Conservation (phyloP, 2,113 vertebrate genomes). For the Copsychus sechellarum region DNA sequence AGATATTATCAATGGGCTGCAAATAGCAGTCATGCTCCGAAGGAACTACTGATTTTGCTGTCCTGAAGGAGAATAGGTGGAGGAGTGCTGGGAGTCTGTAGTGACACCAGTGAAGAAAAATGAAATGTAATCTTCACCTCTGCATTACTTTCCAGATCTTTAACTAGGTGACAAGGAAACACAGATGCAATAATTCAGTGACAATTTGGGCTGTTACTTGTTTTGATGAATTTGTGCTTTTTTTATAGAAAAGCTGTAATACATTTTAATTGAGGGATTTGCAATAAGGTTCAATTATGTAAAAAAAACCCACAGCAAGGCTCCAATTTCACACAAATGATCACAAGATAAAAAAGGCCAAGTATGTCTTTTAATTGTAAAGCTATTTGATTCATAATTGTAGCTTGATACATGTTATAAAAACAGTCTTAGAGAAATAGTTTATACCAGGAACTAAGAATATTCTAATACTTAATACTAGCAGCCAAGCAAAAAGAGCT, state of each 20-base stretch:
- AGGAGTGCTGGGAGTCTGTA: background rate
- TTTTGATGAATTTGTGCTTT: constrained; percentile 13
- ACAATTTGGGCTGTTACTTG: background rate
- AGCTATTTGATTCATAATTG: constrained; percentile 22
- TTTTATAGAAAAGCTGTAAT: constrained; percentile 8
- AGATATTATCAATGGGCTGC: background rate
- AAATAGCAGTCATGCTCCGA: background rate
- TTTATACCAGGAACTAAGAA: background rate
- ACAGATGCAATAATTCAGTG: background rate
- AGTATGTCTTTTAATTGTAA: constrained; percentile 23
- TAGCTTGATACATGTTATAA: background rate
- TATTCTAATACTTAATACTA: background rate
- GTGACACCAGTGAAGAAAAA: background rate
- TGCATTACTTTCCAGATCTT: background rate
- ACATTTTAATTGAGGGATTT: constrained; percentile 50
- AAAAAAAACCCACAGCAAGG: background rate
- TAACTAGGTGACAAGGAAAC: background rate
- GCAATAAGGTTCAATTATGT: constrained; percentile 2
- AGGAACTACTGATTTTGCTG: background rate
- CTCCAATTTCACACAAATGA: constrained; percentile 11
- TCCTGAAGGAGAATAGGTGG: background rate
- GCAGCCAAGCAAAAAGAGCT: background rate
- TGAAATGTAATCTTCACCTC: background rate
- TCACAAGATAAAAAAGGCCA: constrained; percentile 4
- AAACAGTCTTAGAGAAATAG: background rate